These are phyloP conservation scores for Hepsetus odoe DNA, from an alignment of 2,113 vertebrate genomes.

Conservation along the genomic window DNA sequence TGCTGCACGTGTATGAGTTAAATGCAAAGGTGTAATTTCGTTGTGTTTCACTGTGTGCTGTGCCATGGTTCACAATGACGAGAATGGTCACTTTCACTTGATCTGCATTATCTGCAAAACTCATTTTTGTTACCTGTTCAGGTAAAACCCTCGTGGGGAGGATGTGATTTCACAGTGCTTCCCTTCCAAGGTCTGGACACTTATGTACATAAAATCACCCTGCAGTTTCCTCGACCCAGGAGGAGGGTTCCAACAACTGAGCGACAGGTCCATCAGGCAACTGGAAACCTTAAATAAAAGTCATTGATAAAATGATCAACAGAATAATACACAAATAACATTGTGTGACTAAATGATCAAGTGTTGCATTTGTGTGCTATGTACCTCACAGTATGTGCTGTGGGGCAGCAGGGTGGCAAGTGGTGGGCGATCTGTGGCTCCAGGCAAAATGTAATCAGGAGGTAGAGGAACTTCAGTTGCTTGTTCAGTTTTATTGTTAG, in stretches of 20 bases:
- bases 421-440: slow-evolving; percentile 75
- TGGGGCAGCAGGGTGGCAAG: slow-evolving; percentile 71
- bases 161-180: slow-evolving; percentile 78
- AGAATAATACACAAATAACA: background rate
- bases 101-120: background rate
- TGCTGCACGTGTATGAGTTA: too few species aligned
- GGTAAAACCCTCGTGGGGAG: slow-evolving; percentile 79
- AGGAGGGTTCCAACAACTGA: slow-evolving; percentile 83
- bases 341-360: background rate
- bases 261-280: slow-evolving; percentile 75
- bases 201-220: slow-evolving; percentile 82
- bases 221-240: slow-evolving; percentile 82
- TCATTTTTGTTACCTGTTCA: slow-evolving; percentile 73
- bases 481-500: slow-evolving; percentile 72
- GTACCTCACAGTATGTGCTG: slow-evolving; percentile 68
- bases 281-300: slow-evolving; percentile 63
- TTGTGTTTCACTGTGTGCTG: too few species aligned
- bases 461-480: slow-evolving; percentile 65
- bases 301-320: background rate
- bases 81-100: too few species aligned
- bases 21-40: too few species aligned
- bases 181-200: slow-evolving; percentile 76
- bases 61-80: too few species aligned
- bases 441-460: slow-evolving; percentile 81
- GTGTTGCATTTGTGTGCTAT: slow-evolving; percentile 23